These are phyloP conservation scores for silkworm (Bombyx mori) DNA, from an alignment of 1,140 invertebrate species.

Conservation along the genomic window DNA sequence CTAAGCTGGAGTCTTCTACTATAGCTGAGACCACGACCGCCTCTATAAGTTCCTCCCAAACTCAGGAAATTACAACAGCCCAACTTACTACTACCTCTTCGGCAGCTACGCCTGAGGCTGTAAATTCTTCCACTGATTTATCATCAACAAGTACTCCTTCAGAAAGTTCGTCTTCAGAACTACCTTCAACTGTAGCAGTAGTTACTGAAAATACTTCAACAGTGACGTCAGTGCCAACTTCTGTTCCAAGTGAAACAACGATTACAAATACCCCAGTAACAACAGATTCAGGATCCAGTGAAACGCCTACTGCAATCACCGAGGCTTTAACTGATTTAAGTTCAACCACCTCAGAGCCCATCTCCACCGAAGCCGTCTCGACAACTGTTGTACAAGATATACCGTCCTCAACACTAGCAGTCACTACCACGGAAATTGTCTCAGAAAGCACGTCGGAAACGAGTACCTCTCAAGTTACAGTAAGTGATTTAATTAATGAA, in stretches of 20 bases:
- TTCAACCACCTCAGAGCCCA: background rate
- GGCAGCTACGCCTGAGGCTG: too few species aligned
- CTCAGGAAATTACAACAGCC: too few species aligned
- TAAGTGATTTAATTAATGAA: slow-evolving; percentile 1
- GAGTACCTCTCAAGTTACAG: slow-evolving; percentile 12
- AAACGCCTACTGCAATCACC: background rate
- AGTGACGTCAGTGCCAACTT: background rate
- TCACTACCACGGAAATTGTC: background rate
- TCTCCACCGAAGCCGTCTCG: background rate
- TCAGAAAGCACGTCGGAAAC: slow-evolving; percentile 9
- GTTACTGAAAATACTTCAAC: background rate
- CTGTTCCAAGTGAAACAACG: slow-evolving; percentile 1
- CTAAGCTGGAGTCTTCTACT: too few species aligned
- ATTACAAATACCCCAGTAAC: background rate
- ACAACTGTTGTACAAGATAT: background rate
- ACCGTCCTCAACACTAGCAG: background rate
- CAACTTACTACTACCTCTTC: too few species aligned
- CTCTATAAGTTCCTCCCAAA: background rate
- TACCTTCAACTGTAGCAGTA: background rate
- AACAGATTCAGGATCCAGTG: background rate
- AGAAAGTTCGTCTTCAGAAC: background rate
- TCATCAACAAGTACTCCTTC: background rate
- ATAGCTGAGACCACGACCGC: background rate
- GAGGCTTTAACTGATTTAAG: background rate
- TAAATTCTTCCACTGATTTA: too few species aligned